phyloP scores from a whole-genome alignment of 2,888 invertebrate genomes.

The Drosophila silvestris region DNA sequence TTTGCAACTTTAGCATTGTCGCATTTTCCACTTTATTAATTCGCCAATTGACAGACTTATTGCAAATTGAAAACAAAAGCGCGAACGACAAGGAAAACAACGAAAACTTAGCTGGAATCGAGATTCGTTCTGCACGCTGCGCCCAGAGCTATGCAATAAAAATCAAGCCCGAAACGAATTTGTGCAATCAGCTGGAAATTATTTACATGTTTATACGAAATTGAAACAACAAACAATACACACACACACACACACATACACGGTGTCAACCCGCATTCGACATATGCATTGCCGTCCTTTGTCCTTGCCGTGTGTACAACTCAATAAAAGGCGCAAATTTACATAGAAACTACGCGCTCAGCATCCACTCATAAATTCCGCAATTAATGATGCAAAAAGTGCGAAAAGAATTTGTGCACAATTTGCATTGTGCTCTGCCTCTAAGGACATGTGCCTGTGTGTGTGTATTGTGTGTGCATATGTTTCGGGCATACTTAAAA shows the following conservation, averaged over 20 bases:
- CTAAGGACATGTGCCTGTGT: slow-evolving; percentile 15
- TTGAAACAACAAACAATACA: slow-evolving; percentile 75
- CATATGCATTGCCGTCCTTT: slow-evolving; percentile 54
- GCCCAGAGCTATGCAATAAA: slow-evolving; percentile 73
- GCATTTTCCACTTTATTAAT: slow-evolving; percentile 84
- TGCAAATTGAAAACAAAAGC: slow-evolving; percentile 82
- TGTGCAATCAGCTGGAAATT: slow-evolving; percentile 81
- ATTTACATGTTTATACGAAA: slow-evolving; percentile 81
- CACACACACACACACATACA: slow-evolving; percentile 16
- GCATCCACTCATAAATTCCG: slow-evolving; percentile 82
- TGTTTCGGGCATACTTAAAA: slow-evolving; percentile 32
- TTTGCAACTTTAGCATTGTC: slow-evolving; percentile 61
- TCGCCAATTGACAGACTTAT: slow-evolving; percentile 82
- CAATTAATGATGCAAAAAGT: slow-evolving; percentile 85
- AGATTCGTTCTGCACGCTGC: slow-evolving; percentile 73
- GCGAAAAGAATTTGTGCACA: slow-evolving; percentile 76
- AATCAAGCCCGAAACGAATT: slow-evolving; percentile 80
- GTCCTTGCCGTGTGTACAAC: slow-evolving; percentile 51
- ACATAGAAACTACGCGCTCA: slow-evolving; percentile 68
- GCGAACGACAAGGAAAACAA: slow-evolving; percentile 58
- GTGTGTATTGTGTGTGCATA: slow-evolving; percentile 32
- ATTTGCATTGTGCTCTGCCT: slow-evolving; percentile 63
- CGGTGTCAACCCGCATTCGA: slow-evolving; percentile 35
- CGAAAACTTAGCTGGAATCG: slow-evolving; percentile 43
- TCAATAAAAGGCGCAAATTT: slow-evolving; percentile 76